Evolutionary conservation across 2,888 invertebrate species (phyloP), one percentile per base, ranked within the genome.

Genomic region (Tenthredo distinguenda): DNA sequence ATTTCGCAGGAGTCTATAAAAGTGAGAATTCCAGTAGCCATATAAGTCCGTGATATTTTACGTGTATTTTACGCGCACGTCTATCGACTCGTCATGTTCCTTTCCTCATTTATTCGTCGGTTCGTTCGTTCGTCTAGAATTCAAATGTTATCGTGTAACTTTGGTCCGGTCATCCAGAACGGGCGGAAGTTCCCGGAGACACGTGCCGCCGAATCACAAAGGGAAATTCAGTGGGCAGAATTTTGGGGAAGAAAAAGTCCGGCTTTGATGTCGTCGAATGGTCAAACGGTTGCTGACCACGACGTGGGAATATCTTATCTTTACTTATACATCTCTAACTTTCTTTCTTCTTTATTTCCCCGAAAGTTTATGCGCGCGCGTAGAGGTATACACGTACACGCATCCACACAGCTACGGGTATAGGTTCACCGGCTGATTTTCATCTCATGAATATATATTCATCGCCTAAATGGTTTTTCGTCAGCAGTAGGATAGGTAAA

Each of bases 201-300:
- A 55, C 77, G 65, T 37, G 34, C 62, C 58, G 4, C 12, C 4
- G 40, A 21, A 81, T 83, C 68, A 71, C 68, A 83, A 71, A 83
- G 43, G 47, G 31, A 47, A 50, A 83, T 83, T 83, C 68, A 71
- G 68, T 65, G 47, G n/a, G 10, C 31, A 83, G 47, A 83, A 15
- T 62, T 26, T 26, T 43, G 40, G 15, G n/a, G 0, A 10, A 21
- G 18, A n/a, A 71, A 83, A 40, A 40, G 34, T 26, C 21, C 5
- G 31, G 50, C 83, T 83, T 83, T 47, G 83, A 83, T 47, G 71
- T 71, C 21, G 15, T 26, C 68, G 47, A 83, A 43, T 68, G 83
- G 83, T 83, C 83, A 68, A 83, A 83, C 83, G n/a, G 68, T 37
- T 18, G 68, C 68, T 83, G 83, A 83, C 65, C 83, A 71, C 83